Evolutionary conservation across 2,888 invertebrate genomes (phyloP), one percentile per base, ranked within the genome.

Genomic region (Amblyteles armatorius): DNA sequence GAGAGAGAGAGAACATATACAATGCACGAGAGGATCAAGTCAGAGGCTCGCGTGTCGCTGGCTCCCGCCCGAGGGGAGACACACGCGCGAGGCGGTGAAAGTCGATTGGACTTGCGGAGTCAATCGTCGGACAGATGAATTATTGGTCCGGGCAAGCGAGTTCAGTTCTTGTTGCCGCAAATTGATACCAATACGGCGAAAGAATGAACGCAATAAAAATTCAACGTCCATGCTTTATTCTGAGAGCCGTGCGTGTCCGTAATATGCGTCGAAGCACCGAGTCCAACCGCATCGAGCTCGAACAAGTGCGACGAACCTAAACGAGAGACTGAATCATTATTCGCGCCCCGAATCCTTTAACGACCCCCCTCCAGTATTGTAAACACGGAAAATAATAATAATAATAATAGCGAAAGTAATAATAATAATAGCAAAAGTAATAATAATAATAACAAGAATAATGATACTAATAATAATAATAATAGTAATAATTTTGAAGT

Each of bases 51-150:
- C 57, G 57, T 57, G 57, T 26, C 57, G 26, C 57, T 57, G 26
- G 13, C 57, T 57, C 26, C 57, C 57, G 57, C 4, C 57, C 26
- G 57, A 26, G 57, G 22, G 44, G 57, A 26, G 22, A 26, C 26
- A 57, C 57, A 26, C 57, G 57, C 57, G 57, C 57, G 26, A 57
- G 57, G 11, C 57, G 13, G 26, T 57, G 57, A 57, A 57, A 57
- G 57, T 57, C 57, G 57, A 57, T 57, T 57, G 57, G 11, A 57
- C 57, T 22, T 57, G 22, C 44, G 44, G 44, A 48, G 57, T 57
- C 57, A 57, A 57, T 57, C 57, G 26, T 26, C 26, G 57, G 26
- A 26, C 57, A 11, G 57, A 26, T 26, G 22, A 57, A 57, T 26
- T 22, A 57, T 57, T 26, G 26, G 22, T 26, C 11, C 44, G 16